These are phyloP conservation scores for Capromys pilorides DNA, from an alignment of 2,797 vertebrate species.

Conservation along the genomic window DNA sequence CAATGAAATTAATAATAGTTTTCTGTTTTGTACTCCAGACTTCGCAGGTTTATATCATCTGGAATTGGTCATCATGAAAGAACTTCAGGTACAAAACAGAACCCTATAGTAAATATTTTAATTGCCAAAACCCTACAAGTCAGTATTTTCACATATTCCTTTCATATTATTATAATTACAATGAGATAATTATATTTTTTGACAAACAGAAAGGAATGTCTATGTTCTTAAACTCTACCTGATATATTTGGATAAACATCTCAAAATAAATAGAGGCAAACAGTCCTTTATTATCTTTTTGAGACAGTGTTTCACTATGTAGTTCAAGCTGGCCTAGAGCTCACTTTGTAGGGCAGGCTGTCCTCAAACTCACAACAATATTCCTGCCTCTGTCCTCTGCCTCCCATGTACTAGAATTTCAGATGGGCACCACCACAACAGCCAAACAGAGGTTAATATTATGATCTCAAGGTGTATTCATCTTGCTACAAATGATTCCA, in stretches of 20 bases:
- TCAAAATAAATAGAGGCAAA: not conserved
- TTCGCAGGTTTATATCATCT: not conserved
- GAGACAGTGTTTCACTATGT: not conserved
- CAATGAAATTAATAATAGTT: conserved; percentile 5
- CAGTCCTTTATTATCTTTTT: not conserved
- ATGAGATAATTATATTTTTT: not conserved
- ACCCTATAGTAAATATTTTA: not conserved
- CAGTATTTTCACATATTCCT: not conserved
- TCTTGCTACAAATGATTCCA: not conserved
- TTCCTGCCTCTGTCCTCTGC: not conserved
- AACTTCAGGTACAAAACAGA: not conserved
- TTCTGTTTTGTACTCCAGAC: not conserved
- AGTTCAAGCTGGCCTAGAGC: not conserved
- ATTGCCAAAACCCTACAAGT: too few species aligned
- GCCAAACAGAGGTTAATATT: not conserved
- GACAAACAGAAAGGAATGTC: not conserved
- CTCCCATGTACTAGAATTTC: not conserved
- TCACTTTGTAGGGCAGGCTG: not conserved
- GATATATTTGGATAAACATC: not conserved
- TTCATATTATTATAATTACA: not conserved
- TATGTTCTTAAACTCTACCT: not conserved
- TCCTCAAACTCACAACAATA: not conserved
- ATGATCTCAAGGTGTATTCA: not conserved
- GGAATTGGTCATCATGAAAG: not conserved
- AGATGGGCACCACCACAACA: not conserved